Evolutionary conservation across 2,888 invertebrate species (phyloP).

Genomic region (Agrotis clavis): DNA sequence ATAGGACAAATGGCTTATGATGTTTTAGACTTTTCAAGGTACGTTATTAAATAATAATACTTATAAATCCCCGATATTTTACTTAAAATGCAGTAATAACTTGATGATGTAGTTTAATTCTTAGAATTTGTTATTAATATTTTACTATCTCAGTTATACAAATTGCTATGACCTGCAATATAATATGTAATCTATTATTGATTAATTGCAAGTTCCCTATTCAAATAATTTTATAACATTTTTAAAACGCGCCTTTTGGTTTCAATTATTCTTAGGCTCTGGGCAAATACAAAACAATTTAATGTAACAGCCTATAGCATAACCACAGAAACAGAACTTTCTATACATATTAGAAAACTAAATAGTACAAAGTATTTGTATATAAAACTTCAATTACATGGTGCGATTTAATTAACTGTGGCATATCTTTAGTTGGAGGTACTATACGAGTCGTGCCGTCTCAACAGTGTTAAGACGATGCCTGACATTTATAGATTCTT

Average conservation of each 20-base stretch:
- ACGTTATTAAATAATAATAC: constrained; percentile 10
- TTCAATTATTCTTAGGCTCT: constrained; percentile 5
- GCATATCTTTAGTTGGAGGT: neutral
- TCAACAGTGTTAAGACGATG: neutral
- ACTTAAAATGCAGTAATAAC: neutral
- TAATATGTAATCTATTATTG: neutral
- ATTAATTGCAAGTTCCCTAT: constrained; percentile 1
- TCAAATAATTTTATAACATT: neutral
- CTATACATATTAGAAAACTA: neutral
- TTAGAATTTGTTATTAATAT: constrained; percentile 14
- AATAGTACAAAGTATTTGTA: neutral
- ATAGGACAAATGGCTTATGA: constrained; percentile 6
- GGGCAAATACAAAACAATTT: constrained; percentile 14
- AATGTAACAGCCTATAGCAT: constrained; percentile 18
- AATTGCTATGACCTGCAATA: constrained; percentile 1
- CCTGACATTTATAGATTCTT: neutral
- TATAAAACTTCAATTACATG: neutral
- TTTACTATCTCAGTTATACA: neutral
- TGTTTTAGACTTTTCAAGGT: neutral
- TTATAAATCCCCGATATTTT: neutral
- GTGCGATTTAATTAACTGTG: neutral
- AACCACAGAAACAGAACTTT: constrained; percentile 8
- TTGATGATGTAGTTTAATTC: neutral
- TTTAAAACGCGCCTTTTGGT: constrained; percentile 37
- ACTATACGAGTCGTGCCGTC: neutral